Conservation (phyloP, 2,888 invertebrate genomes). For the Sthenelais limicola region DNA sequence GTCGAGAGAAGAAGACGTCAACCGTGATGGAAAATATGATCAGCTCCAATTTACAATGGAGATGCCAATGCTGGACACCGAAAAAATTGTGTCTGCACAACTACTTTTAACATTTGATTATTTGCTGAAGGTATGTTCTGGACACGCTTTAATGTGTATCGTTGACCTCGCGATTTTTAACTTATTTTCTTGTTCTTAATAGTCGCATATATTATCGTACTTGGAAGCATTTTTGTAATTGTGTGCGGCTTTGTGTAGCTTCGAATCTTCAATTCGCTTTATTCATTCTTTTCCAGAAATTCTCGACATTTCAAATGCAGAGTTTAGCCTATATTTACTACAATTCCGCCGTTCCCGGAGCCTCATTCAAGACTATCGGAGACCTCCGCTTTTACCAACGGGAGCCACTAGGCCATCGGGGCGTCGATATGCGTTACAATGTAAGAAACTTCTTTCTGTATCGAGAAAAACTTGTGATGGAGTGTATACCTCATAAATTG, state of each 20-base stretch:
- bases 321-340: constrained; percentile 72
- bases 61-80: constrained; percentile 75
- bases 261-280: background rate
- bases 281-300: constrained; percentile 61
- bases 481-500: constrained; percentile 22
- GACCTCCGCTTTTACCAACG: constrained; percentile 73
- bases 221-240: background rate
- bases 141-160: background rate
- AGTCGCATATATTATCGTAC: no score
- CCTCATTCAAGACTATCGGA: constrained; percentile 71
- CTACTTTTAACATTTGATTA: constrained; percentile 72
- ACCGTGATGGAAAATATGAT: constrained; percentile 79
- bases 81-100: constrained; percentile 76
- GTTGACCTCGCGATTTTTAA: no score
- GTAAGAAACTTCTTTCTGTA: constrained; percentile 58
- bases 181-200: no score
- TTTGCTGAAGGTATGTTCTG: constrained; percentile 76
- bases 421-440: constrained; percentile 76
- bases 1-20: constrained; percentile 80
- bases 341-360: constrained; percentile 69
- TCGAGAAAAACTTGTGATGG: background rate
- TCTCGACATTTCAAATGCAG: constrained; percentile 74
- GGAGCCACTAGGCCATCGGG: constrained; percentile 69
- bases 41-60: constrained; percentile 77
- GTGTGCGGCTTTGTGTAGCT: background rate